These are phyloP conservation scores for Mus pahari DNA, from an alignment of 2,113 vertebrate species.

Conservation along the genomic window DNA sequence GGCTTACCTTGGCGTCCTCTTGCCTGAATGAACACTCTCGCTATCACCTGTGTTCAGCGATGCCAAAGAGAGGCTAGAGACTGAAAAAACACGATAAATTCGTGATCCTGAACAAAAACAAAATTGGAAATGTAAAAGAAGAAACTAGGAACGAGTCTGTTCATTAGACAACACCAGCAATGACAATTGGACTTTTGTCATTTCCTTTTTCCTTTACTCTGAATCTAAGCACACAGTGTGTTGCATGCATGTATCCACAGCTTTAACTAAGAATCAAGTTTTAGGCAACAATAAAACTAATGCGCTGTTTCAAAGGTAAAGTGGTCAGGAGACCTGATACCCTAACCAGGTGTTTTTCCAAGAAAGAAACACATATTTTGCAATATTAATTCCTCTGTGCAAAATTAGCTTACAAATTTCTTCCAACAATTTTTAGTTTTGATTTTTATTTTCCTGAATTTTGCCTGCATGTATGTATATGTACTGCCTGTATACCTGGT, in stretches of 20 bases:
- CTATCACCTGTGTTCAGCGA: conserved; percentile 95
- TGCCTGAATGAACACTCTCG: conserved; percentile 94
- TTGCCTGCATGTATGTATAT: not conserved
- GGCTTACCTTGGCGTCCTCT: conserved; percentile 94
- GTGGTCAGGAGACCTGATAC: not conserved
- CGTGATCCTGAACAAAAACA: conserved; percentile 90
- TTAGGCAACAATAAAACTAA: conserved; percentile 43
- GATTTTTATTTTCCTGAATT: not conserved
- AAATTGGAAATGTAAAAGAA: conserved; percentile 84
- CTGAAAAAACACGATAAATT: conserved; percentile 93
- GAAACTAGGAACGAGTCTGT: conserved; percentile 79
- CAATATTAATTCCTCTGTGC: not conserved
- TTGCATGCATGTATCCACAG: conserved; percentile 79
- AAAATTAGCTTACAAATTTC: not conserved
- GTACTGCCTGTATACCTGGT: not conserved
- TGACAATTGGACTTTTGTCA: not conserved
- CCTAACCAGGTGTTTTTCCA: not conserved
- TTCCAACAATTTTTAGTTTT: not conserved
- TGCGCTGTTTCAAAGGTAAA: conserved; percentile 30
- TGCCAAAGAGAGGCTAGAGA: conserved; percentile 96
- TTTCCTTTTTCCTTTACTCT: not conserved
- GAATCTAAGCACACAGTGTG: conserved; percentile 62
- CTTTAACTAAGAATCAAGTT: not conserved
- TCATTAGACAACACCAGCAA: conserved; percentile 84
- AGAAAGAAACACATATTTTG: not conserved